Evolutionary conservation across 2,888 invertebrate species (phyloP).

Genomic region (Caenorhabditis sp.): DNA sequence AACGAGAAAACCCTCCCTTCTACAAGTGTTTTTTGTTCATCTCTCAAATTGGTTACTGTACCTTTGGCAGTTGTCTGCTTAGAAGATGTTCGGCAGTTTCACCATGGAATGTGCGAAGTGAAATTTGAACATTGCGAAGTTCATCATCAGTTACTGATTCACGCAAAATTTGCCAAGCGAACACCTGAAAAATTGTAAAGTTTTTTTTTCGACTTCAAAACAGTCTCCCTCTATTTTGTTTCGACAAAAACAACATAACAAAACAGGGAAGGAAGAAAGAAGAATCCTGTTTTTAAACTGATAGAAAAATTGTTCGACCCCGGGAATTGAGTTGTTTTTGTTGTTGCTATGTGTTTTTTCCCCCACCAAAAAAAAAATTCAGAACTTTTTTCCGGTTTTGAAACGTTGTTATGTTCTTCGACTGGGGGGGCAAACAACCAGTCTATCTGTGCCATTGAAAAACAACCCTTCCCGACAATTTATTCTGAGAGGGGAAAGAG

Average conservation of each 20-base stretch:
- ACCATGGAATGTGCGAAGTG: slow-evolving; percentile 68
- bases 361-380: background rate
- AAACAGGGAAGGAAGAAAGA: slow-evolving; percentile 6
- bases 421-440: background rate
- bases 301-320: slow-evolving; percentile 23
- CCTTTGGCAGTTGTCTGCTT: slow-evolving; percentile 67
- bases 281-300: slow-evolving; percentile 43
- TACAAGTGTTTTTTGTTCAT: background rate
- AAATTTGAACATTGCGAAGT: slow-evolving; percentile 67
- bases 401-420: slow-evolving; percentile 30
- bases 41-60: background rate
- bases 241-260: slow-evolving; percentile 33
- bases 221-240: background rate
- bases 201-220: background rate
- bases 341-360: background rate
- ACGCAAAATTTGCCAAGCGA: slow-evolving; percentile 70
- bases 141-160: slow-evolving; percentile 70
- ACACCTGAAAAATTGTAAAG: slow-evolving; percentile 56
- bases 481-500: slow-evolving; percentile 17
- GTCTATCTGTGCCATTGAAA: background rate
- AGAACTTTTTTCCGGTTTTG: slow-evolving; percentile 35
- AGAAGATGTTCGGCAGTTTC: slow-evolving; percentile 68
- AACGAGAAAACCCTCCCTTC: background rate
- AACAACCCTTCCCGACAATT: slow-evolving; percentile 2
- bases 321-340: slow-evolving; percentile 26